A percentile compares a stretch with the other conserved stretches of the same genome.
These are phyloP conservation scores for Anoncus sp. DNA, from an alignment of 2,888 invertebrate genomes.

Conservation along the genomic window DNA sequence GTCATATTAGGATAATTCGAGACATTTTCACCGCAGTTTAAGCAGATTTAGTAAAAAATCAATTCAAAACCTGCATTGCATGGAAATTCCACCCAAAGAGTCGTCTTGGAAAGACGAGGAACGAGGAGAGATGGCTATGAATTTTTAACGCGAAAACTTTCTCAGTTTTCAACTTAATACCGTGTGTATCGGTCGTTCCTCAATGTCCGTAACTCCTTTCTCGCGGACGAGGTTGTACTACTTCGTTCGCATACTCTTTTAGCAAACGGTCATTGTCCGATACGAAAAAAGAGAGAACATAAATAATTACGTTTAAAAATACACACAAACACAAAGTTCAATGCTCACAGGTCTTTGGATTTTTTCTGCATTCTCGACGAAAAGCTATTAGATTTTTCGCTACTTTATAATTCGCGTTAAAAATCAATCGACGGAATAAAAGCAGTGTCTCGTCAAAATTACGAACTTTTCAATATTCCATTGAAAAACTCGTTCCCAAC, in stretches of 20 bases:
- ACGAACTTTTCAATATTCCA: slow-evolving; percentile 37
- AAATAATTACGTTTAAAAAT: not conserved
- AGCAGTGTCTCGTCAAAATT: slow-evolving; percentile 21
- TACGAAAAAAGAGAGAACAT: slow-evolving; percentile 13
- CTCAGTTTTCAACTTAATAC: slow-evolving; percentile 34
- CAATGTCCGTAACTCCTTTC: slow-evolving; percentile 42
- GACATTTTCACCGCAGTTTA: not conserved
- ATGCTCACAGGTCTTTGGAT: not conserved
- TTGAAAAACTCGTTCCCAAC: not conserved
- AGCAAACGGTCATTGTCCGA: slow-evolving; percentile 28
- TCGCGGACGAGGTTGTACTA: slow-evolving; percentile 46
- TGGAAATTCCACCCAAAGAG: slow-evolving; percentile 3
- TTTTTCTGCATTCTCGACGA: not conserved
- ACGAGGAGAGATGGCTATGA: slow-evolving; percentile 7
- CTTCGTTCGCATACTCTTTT: slow-evolving; percentile 12
- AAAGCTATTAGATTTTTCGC: slow-evolving; percentile 6
- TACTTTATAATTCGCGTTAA: not conserved
- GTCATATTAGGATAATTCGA: slow-evolving; percentile 14
- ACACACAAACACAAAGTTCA: not conserved
- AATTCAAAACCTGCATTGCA: not conserved
- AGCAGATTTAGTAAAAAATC: slow-evolving; percentile 3
- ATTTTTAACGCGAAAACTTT: slow-evolving; percentile 44
- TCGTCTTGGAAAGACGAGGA: slow-evolving; percentile 23
- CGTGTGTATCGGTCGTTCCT: slow-evolving; percentile 24
- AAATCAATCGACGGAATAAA: slow-evolving; percentile 4